Conservation (phyloP, 2,888 invertebrate species). For the Nymphalis urticae region DNA sequence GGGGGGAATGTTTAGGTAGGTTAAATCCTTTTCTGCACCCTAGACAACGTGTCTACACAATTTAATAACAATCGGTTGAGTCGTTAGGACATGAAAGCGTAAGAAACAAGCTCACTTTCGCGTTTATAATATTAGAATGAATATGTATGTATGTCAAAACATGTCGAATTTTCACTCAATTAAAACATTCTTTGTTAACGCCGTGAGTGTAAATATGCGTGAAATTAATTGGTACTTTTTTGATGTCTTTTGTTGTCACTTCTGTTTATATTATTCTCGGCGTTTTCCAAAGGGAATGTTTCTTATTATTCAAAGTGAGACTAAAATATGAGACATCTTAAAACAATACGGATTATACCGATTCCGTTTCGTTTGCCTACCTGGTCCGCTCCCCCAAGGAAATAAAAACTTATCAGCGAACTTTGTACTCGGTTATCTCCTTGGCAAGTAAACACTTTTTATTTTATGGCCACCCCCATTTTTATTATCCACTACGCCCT, state of each 20-base stretch:
- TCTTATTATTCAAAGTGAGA: slow-evolving; percentile 24
- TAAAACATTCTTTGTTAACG: background rate
- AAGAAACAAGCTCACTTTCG: too few species aligned
- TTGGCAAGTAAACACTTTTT: slow-evolving; percentile 78
- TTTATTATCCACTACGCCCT: slow-evolving; percentile 55
- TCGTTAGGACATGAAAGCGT: too few species aligned
- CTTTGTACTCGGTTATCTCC: slow-evolving; percentile 74
- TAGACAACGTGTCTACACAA: too few species aligned
- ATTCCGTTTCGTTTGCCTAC: slow-evolving; percentile 31
- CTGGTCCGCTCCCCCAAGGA: slow-evolving; percentile 43
- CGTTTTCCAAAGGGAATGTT: slow-evolving; percentile 5
- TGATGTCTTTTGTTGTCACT: background rate
- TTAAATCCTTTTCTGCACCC: too few species aligned
- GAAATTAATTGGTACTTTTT: background rate
- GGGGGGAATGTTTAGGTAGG: too few species aligned
- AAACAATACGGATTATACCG: slow-evolving; percentile 34
- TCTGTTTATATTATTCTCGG: background rate
- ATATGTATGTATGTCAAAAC: too few species aligned
- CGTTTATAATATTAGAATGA: too few species aligned
- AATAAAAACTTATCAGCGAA: slow-evolving; percentile 80
- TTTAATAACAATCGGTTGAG: too few species aligned
- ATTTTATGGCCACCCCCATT: slow-evolving; percentile 71
- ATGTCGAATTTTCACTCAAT: too few species aligned
- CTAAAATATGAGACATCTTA: slow-evolving; percentile 34
- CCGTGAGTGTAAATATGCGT: slow-evolving; percentile 1